Evolutionary conservation across 2,797 vertebrate species (phyloP), one percentile per base, ranked within the genome.

Genomic region (Thripadectes ignobilis): DNA sequence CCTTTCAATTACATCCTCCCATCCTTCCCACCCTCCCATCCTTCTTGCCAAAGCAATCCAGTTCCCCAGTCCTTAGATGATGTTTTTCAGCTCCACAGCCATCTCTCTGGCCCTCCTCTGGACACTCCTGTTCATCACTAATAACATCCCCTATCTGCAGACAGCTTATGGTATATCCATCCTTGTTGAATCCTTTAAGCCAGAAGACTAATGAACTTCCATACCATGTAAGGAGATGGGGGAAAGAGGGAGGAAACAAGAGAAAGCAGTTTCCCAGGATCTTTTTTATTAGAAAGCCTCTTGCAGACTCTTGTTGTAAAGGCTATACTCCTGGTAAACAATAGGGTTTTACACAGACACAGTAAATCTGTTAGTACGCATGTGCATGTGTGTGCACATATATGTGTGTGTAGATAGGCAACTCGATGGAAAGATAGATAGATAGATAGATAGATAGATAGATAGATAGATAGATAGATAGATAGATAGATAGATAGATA

Each of bases 381-480:
- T 34, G 12, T 69, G n/a, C 13, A 1, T 32, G 12, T 45, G 4
- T 27, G 4, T 65, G 6, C 10, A 2, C 12, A 21, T 21, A 8
- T 41, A 3, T 52, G 26, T 48, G 29, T 61, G 0, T 45, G 2
- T 36, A 9, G 39, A 12, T 30, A 23, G 39, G 2, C 14, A 30
- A 29, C 39, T 59, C 32, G 30, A 9, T 54, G 30, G 52, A 32
- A 20, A 12, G 30, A 30, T 36, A 7, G 39, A 2, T 16, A 24
- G 32, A 45, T 51, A 27, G 49, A 9, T 51, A 51, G 51, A 30
- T 52, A 18, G 51, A 52, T 36, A 7, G 43, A 12, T 30, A 23
- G 45, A 45, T 45, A 45, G 43, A 45, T 45, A 45, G 43, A 45
- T 45, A 45, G 43, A 45, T 45, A 45, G 43, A 45, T 45, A 45